These are phyloP conservation scores for Pseudomugil tenellus DNA, from an alignment of 2,797 vertebrate genomes.

Conservation along the genomic window DNA sequence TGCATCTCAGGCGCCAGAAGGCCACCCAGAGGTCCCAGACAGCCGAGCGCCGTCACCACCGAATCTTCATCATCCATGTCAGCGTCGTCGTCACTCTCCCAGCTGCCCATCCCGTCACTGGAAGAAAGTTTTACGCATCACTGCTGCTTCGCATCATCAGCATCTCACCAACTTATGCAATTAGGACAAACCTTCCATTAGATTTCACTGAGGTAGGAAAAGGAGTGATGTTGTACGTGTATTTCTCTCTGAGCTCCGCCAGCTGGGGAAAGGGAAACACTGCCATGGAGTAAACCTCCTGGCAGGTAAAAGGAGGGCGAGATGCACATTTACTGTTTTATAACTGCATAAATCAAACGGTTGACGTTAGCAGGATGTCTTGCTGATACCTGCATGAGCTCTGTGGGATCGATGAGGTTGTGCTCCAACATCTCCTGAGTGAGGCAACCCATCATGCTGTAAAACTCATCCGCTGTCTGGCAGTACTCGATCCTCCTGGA, in stretches of 20 bases:
- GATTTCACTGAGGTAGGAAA: conserved; percentile 93
- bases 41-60: conserved; percentile 89
- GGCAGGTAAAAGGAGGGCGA: not conserved
- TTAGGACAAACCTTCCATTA: conserved; percentile 72
- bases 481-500: conserved; percentile 94
- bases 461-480: conserved; percentile 96
- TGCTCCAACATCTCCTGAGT: conserved; percentile 97
- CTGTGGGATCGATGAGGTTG: conserved; percentile 89
- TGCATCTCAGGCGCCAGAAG: conserved; percentile 93
- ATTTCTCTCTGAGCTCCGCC: conserved; percentile 96
- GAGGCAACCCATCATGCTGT: conserved; percentile 95
- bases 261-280: conserved; percentile 96
- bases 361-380: not conserved
- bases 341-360: not conserved
- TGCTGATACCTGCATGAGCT: conserved; percentile 91
- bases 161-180: not conserved
- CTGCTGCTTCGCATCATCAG: not conserved
- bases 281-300: conserved; percentile 97
- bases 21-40: conserved; percentile 94
- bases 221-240: conserved; percentile 98
- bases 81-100: conserved; percentile 95
- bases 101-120: conserved; percentile 73
- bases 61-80: conserved; percentile 94
- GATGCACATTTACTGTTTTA: not conserved
- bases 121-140: not conserved